Base-by-base conservation (phyloP, 2,797 vertebrate genomes). In the Triplophysa yarkandensis region DNA sequence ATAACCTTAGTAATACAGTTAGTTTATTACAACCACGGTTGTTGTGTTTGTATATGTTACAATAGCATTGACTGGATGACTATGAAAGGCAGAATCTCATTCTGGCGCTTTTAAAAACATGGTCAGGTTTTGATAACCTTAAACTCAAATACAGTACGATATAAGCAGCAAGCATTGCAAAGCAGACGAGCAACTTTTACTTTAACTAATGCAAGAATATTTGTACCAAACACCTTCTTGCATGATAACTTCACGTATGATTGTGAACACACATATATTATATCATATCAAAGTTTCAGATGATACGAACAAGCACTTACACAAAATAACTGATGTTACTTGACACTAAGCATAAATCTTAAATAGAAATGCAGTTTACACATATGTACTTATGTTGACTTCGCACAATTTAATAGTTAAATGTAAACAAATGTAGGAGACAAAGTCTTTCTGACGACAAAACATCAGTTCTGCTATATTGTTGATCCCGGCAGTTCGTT, bases 401-500 rank as follows among this genome's bases (percentile, higher is more conserved):
- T 57, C 28, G 6, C 54, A 57, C 54, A 57, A 57, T 28, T 1
- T 17, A 57, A 16, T 57, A n/a, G 50, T 27, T 5, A 57, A 57
- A 57, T 65, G 63, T 27, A 27, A 43, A 65, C 7, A 8, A 44
- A 25, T 46, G 25, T 16, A 27, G 41, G 16, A 25, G 61, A 16
- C 19, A 28, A 39, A 17, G 6, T 14, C 13, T 21, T 16, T 21
- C 13, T 16, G 50, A 44, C 9, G 68, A 25, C n/a, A 28, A 13
- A 43, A 5, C 48, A 72, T 90, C 85, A 92, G 75, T 92, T 92
- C 77, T 91, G 92, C 32, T 57, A 57, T 70, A 86, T 81, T 0
- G 87, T 86, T 68, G 92, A 92, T 74, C 92, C 93, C 0, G 95
- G 94, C 87, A 96, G 88, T 86, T 95, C 93, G 10, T 94, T 96